Percentiles rank a stretch among this genome's conserved stretches.
Conservation (phyloP, 2,888 invertebrate species). For the Dryobotodes eremita region DNA sequence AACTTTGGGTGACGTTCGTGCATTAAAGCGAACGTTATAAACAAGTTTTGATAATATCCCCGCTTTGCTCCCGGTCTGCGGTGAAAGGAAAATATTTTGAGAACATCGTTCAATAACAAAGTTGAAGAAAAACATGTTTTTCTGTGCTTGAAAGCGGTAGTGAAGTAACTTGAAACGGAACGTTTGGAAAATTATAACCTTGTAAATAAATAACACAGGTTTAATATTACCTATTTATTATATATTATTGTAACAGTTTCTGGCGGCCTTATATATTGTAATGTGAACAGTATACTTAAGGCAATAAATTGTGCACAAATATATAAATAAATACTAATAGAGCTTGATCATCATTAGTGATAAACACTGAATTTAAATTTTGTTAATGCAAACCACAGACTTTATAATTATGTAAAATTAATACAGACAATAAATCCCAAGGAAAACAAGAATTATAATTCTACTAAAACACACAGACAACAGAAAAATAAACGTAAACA, state of each 20-base stretch:
- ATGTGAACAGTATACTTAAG: too few species aligned
- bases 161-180: constrained; percentile 24
- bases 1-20: constrained; percentile 58
- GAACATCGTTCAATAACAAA: constrained; percentile 64
- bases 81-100: constrained; percentile 59
- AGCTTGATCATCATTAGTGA: background rate
- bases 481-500: constrained; percentile 1
- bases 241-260: too few species aligned
- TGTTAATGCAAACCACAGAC: too few species aligned
- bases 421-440: background rate
- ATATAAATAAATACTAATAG: background rate
- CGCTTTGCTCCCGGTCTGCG: constrained; percentile 40
- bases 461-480: background rate
- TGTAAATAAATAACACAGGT: background rate
- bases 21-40: constrained; percentile 55
- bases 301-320: too few species aligned
- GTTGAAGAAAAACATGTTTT: constrained; percentile 63
- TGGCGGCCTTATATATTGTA: too few species aligned
- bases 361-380: background rate
- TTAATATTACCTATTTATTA: too few species aligned
- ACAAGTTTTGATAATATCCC: constrained; percentile 60
- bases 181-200: constrained; percentile 29
- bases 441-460: background rate
- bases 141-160: constrained; percentile 46
- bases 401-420: too few species aligned